A percentile compares a stretch with the other conserved stretches of the same genome.
Conservation (phyloP, 2,888 invertebrate genomes). For the Platynereis dumerilii region DNA sequence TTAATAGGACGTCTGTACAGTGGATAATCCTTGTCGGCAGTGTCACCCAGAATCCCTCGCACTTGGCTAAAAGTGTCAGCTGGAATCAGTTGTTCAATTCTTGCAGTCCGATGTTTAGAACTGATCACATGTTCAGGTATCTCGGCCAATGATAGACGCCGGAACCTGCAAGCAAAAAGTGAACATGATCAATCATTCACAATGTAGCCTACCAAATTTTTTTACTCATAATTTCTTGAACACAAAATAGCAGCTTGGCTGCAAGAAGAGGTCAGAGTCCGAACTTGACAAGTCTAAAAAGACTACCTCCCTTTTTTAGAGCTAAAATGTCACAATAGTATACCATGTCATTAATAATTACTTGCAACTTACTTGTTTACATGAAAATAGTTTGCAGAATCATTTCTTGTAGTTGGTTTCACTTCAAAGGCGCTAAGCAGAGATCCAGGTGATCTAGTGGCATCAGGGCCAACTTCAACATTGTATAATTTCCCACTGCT, state of each 20-base stretch:
- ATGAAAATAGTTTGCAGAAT: slow-evolving; percentile 2
- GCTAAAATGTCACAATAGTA: too few species aligned
- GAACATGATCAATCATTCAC: background rate
- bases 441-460: background rate
- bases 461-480: background rate
- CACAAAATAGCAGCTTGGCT: too few species aligned
- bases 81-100: background rate
- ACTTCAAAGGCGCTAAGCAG: background rate
- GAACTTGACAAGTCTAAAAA: too few species aligned
- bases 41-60: background rate
- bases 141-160: background rate
- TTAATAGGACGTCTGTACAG: background rate
- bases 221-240: background rate
- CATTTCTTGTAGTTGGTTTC: too few species aligned
- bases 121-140: background rate
- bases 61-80: background rate
- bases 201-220: background rate
- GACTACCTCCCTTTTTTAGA: too few species aligned
- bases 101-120: background rate
- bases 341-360: too few species aligned
- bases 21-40: background rate
- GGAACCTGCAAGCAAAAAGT: background rate
- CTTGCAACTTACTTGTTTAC: background rate
- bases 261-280: too few species aligned
- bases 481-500: background rate